These are phyloP conservation scores for Drosophila eugracilis DNA, from an alignment of 1,140 invertebrate species.

Conservation along the genomic window DNA sequence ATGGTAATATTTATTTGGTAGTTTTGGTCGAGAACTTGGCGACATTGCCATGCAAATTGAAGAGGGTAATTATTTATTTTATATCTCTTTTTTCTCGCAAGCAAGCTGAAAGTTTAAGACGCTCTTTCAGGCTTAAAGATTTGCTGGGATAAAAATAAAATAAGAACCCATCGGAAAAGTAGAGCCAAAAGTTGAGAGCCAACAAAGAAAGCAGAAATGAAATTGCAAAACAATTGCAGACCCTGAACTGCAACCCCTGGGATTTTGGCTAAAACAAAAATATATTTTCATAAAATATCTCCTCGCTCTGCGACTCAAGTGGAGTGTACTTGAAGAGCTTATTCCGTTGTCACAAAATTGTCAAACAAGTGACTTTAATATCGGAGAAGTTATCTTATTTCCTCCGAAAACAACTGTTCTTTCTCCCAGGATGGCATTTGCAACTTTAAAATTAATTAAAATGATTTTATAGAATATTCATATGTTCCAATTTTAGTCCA, in stretches of 20 bases:
- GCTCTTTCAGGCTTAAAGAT: neutral
- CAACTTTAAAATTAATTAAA: neutral
- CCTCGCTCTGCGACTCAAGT: neutral
- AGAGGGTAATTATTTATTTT: slow-evolving; percentile 28
- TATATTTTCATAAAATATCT: slow-evolving; percentile 7
- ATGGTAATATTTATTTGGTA: slow-evolving; percentile 41
- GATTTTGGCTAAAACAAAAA: slow-evolving; percentile 7
- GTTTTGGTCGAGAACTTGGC: slow-evolving; percentile 12
- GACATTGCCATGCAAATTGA: slow-evolving; percentile 19
- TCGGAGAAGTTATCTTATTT: slow-evolving; percentile 3
- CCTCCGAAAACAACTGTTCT: neutral
- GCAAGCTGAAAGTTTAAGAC: neutral
- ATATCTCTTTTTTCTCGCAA: neutral
- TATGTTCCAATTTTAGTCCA: too few species aligned
- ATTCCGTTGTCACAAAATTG: neutral
- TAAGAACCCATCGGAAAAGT: slow-evolving; percentile 2
- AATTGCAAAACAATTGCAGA: slow-evolving; percentile 28
- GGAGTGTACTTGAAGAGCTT: slow-evolving; percentile 11
- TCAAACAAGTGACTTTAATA: neutral
- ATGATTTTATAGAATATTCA: neutral
- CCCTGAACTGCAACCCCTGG: neutral
- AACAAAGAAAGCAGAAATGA: slow-evolving; percentile 9
- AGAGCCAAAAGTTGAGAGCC: slow-evolving; percentile 2
- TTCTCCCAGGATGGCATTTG: too few species aligned
- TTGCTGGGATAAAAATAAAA: neutral